Base-by-base conservation (phyloP, 2,888 invertebrate species). In the Zaprionus bogoriensis region DNA sequence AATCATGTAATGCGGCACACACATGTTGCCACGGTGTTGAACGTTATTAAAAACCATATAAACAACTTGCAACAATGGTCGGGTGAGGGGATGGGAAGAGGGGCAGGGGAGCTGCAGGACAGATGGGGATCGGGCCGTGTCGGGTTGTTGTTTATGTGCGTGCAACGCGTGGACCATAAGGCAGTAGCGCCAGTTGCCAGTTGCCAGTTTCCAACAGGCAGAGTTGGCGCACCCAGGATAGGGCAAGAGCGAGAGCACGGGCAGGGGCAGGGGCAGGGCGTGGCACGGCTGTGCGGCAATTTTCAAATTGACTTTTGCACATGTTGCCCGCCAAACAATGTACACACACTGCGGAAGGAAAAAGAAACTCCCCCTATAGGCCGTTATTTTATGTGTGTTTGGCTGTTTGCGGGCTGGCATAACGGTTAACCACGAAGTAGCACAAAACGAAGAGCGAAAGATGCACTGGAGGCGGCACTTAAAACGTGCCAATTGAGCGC, bases 281-380 rank as follows among this genome's bases (percentile, higher is more conserved):
- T 48, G 75, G 27, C 61, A 45, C 14, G 10, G n/a, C 27, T 27
- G 27, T 64, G 75, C 73, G 65, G 86, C 80, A 83, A 83, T 85
- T 83, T 83, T 82, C 69, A 83, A 83, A 83, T 83, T 87, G 87
- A 87, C 87, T 83, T 83, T 87, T 79, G 87, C 83, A 85, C 87
- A 87, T 85, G 85, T 82, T 77, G 72, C 74, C 79, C 79, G 73
- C 61, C 79, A 67, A 72, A 78, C 76, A 85, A 72, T 69, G 68
- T 71, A 48, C 53, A 64, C 42, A 57, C 52, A 36, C 20, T 39
- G n/a, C 23, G 47, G 45, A 38, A 55, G 46, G 46, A 36, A 46
- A 55, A 44, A 69, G 65, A 28, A 10, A 60, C 58, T 48, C 64
- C 32, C n/a, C n/a, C n/a, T n/a, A 57, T 51, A 54, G 44, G 53